These are phyloP conservation scores for Trichogramma dendrolimi DNA, from an alignment of 2,888 invertebrate genomes.

Conservation along the genomic window DNA sequence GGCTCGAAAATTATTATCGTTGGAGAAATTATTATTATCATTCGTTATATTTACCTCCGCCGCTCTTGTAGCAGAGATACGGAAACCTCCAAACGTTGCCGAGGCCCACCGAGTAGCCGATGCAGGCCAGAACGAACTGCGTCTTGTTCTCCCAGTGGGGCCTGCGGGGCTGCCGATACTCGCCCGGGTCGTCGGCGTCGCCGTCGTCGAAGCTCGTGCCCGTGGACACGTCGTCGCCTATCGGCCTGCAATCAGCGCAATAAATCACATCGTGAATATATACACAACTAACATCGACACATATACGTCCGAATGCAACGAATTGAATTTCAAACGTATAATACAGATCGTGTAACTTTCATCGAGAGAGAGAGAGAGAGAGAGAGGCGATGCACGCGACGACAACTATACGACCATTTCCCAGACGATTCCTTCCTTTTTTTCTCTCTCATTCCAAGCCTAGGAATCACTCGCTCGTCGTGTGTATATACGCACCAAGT, in stretches of 20 bases:
- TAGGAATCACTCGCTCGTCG: no score
- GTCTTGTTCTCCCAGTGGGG: constrained; percentile 86
- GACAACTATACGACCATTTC: no score
- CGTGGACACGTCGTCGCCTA: constrained; percentile 70
- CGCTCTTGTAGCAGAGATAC: constrained; percentile 85
- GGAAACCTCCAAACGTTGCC: constrained; percentile 92
- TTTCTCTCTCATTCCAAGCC: no score
- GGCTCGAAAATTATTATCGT: no score
- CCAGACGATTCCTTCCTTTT: no score
- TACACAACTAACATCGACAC: neutral
- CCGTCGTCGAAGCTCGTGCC: constrained; percentile 73
- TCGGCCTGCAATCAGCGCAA: constrained; percentile 56
- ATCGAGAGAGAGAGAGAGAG: neutral
- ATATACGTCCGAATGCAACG: neutral
- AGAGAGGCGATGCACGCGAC: neutral
- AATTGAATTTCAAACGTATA: constrained; percentile 1
- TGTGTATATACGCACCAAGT: no score
- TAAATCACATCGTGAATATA: no score
- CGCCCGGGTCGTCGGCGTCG: constrained; percentile 55
- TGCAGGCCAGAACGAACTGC: constrained; percentile 83
- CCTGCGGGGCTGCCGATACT: constrained; percentile 69
- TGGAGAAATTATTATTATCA: no score
- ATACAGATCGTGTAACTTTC: neutral
- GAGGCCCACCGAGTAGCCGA: constrained; percentile 84
- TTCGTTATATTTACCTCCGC: constrained; percentile 65